A percentile compares a stretch with the other conserved stretches of the same genome.
Conservation (phyloP, 2,888 invertebrate species). For the Microplitis deprimator region DNA sequence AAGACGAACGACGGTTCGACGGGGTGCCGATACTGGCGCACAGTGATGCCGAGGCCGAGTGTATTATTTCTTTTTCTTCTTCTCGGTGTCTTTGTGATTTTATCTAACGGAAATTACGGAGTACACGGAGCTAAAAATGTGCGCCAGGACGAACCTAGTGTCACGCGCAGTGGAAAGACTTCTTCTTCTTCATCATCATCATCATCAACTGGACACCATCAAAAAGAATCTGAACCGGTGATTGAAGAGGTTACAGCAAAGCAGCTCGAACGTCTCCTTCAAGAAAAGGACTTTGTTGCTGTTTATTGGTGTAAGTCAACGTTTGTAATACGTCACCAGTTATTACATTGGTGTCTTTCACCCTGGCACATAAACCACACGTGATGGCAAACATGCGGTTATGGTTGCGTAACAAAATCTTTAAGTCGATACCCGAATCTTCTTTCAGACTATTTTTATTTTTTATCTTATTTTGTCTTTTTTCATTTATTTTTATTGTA, state of each 20-base stretch:
- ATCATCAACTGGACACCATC: constrained; percentile 45
- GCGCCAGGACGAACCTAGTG: constrained; percentile 43
- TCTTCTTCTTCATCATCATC: constrained; percentile 51
- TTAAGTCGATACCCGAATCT: neutral
- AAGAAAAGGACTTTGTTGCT: constrained; percentile 94
- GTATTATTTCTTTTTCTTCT: constrained; percentile 44
- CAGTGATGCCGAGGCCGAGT: constrained; percentile 52
- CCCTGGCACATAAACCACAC: neutral
- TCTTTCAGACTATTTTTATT: neutral
- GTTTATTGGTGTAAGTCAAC: constrained; percentile 95
- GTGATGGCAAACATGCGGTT: constrained; percentile 10
- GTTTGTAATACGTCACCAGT: constrained; percentile 1
- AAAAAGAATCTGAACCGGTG: constrained; percentile 78
- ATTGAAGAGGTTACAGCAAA: constrained; percentile 95
- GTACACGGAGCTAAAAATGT: constrained; percentile 49
- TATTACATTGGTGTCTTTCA: constrained; percentile 1
- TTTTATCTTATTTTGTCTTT: neutral
- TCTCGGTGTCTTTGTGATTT: constrained; percentile 57
- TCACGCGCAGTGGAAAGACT: constrained; percentile 58
- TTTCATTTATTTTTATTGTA: neutral
- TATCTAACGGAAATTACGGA: constrained; percentile 50
- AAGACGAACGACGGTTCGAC: constrained; percentile 71
- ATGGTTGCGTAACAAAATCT: constrained; percentile 1
- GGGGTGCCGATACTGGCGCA: constrained; percentile 67
- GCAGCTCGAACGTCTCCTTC: constrained; percentile 90